A percentile compares a stretch with the other conserved stretches of the same genome.
Conservation (phyloP, 2,888 invertebrate genomes). For the Metalampra italica region DNA sequence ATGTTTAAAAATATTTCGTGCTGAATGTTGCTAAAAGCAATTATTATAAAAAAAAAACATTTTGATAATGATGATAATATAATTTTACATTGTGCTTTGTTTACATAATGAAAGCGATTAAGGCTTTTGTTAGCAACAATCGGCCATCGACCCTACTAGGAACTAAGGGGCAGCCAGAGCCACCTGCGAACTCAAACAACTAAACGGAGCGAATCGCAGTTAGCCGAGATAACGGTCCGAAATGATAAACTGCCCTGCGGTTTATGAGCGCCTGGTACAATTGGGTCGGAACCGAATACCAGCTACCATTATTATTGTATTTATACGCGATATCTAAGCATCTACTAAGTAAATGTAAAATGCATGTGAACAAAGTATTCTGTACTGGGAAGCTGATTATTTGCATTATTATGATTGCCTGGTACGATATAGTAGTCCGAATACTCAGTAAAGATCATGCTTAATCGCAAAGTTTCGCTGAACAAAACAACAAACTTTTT, state of each 20-base stretch:
- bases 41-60: no score
- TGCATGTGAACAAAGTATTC: neutral
- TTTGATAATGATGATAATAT: no score
- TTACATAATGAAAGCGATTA: no score
- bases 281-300: slow-evolving; percentile 17
- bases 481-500: no score
- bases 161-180: slow-evolving; percentile 6
- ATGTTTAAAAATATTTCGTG: no score
- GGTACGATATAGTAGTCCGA: no score
- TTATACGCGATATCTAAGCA: neutral
- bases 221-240: slow-evolving; percentile 19
- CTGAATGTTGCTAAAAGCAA: no score
- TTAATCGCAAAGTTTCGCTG: no score
- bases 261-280: slow-evolving; percentile 10
- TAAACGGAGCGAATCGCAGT: slow-evolving; percentile 19
- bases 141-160: neutral
- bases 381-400: neutral
- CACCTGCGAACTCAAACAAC: slow-evolving; percentile 17
- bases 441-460: no score
- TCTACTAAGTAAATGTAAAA: neutral
- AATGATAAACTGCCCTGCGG: slow-evolving; percentile 20
- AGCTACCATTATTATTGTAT: slow-evolving; percentile 5
- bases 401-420: no score
- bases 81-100: no score
- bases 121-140: neutral